Evolutionary conservation across 2,113 vertebrate genomes (phyloP).

Genomic region (Alectura lathami): DNA sequence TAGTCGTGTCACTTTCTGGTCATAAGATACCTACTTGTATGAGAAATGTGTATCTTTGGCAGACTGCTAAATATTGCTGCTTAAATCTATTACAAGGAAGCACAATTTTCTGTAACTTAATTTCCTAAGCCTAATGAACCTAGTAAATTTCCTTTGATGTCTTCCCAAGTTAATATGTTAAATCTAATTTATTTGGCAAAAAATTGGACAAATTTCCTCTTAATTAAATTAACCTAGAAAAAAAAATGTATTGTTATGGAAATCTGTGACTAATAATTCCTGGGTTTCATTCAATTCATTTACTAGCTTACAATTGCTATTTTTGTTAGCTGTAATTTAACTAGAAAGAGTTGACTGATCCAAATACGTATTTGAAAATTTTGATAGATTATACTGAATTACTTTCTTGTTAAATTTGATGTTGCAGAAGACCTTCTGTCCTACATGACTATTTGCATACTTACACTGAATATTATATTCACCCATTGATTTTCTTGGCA

Average conservation of each 20-base stretch:
- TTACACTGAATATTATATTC: neutral
- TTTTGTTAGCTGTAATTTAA: slow-evolving; percentile 20
- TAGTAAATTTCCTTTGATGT: slow-evolving; percentile 81
- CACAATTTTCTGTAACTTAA: slow-evolving; percentile 80
- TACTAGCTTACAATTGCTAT: neutral
- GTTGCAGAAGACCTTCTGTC: neutral
- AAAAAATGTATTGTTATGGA: slow-evolving; percentile 69
- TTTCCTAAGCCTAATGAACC: slow-evolving; percentile 84
- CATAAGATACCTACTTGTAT: slow-evolving; percentile 61
- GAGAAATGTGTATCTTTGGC: slow-evolving; percentile 74
- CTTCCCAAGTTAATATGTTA: slow-evolving; percentile 80
- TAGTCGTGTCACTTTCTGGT: slow-evolving; percentile 20
- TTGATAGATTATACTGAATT: neutral
- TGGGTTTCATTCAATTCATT: slow-evolving; percentile 46
- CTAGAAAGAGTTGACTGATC: neutral
- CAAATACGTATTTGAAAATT: neutral
- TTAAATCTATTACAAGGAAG: slow-evolving; percentile 79
- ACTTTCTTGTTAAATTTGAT: neutral
- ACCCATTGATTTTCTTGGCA: neutral
- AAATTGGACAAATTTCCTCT: slow-evolving; percentile 72
- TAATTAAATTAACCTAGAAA: slow-evolving; percentile 77
- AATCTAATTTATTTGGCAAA: slow-evolving; percentile 79
- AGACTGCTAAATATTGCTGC: slow-evolving; percentile 75
- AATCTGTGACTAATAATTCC: slow-evolving; percentile 71
- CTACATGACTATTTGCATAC: neutral